Percentiles rank a stretch among this genome's conserved stretches.
phyloP scores from a whole-genome alignment of 2,888 invertebrate species.

The Ormyrus labotus region DNA sequence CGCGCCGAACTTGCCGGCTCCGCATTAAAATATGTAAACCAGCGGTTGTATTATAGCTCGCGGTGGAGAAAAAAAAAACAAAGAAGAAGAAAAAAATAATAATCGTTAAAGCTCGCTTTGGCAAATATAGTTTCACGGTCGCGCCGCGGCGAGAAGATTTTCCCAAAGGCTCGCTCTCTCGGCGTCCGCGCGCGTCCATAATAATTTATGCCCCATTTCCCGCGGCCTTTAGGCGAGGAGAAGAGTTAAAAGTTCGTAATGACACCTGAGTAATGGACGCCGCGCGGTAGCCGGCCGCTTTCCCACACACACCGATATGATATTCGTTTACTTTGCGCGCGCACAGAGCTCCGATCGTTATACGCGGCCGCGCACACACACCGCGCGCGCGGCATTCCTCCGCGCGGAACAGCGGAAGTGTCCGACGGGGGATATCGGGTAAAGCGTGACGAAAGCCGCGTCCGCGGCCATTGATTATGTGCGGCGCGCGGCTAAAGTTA shows the following conservation, averaged over 20 bases:
- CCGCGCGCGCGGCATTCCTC: constrained; percentile 3
- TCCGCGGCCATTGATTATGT: constrained; percentile 23
- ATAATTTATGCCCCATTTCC: constrained; percentile 56
- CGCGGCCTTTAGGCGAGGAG: constrained; percentile 32
- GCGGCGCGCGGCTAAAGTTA: background rate
- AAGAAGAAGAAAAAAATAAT: background rate
- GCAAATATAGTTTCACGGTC: constrained; percentile 10
- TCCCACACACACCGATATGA: constrained; percentile 51
- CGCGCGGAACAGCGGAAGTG: no score
- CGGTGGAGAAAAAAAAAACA: background rate
- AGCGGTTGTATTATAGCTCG: constrained; percentile 11
- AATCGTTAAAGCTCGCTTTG: background rate
- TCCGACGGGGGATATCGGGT: no score
- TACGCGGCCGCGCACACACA: background rate
- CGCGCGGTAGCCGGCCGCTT: constrained; percentile 8
- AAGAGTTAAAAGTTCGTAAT: constrained; percentile 1
- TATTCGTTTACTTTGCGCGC: constrained; percentile 37
- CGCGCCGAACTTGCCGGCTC: background rate
- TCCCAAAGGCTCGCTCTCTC: background rate
- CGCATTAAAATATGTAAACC: constrained; percentile 26
- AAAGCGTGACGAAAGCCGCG: background rate
- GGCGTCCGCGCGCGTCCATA: constrained; percentile 16
- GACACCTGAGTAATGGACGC: no score
- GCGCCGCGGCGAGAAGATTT: background rate
- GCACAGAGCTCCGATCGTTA: constrained; percentile 30